Percentiles rank a stretch among this genome's conserved stretches.
Conservation (phyloP, 1,140 invertebrate genomes). For the Ooceraea biroi region DNA sequence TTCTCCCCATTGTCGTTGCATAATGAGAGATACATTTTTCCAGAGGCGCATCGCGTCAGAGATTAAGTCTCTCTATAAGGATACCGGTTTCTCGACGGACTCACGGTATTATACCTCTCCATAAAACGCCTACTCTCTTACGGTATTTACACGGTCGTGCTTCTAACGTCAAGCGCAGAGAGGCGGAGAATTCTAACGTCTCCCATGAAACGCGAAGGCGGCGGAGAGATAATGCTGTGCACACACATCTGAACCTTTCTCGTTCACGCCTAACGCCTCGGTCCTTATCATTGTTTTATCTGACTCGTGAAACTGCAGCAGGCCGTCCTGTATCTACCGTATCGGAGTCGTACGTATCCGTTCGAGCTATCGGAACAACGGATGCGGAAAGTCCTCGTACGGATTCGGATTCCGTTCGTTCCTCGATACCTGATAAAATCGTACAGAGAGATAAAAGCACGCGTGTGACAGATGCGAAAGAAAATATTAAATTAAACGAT, state of each 20-base stretch:
- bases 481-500: too few species aligned
- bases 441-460: background rate
- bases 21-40: background rate
- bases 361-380: background rate
- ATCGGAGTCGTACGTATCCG: background rate
- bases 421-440: background rate
- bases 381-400: background rate
- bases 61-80: background rate
- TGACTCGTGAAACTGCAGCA: slow-evolving; percentile 8
- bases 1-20: background rate
- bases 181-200: slow-evolving; percentile 13
- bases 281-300: slow-evolving; percentile 54
- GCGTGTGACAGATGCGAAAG: background rate
- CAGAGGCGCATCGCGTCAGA: background rate
- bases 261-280: background rate
- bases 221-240: slow-evolving; percentile 34
- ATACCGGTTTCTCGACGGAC: background rate
- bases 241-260: background rate
- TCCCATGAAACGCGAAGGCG: background rate
- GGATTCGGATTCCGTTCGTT: background rate
- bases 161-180: background rate
- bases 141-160: slow-evolving; percentile 3
- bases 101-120: background rate
- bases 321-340: background rate
- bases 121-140: background rate